Percentiles rank a stretch among this genome's conserved stretches.
phyloP scores from a whole-genome alignment of 37 sponge, comb jelly and placozoan species.

The Agelas oroides region DNA sequence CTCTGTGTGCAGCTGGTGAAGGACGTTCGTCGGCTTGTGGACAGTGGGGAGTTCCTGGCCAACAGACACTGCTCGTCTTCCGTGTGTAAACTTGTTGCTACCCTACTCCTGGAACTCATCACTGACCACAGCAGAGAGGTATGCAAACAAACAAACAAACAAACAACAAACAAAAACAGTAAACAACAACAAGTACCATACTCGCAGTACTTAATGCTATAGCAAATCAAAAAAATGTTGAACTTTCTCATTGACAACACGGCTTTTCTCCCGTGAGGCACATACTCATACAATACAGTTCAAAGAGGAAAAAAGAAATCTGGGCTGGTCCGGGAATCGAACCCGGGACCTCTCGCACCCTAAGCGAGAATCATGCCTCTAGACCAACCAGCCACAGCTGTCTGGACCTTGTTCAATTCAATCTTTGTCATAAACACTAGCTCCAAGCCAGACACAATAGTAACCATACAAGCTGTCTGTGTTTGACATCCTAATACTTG shows the following conservation, averaged over 20 bases:
- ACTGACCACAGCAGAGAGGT: conserved; percentile 89
- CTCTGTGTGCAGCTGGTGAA: conserved; percentile 66
- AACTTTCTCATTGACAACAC: too few relatives aligned
- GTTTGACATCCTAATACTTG: too few relatives aligned
- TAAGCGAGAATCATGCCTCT: conserved; percentile 90
- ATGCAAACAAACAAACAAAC: too few relatives aligned
- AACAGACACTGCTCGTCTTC: conserved; percentile 67
- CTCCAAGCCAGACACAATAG: too few relatives aligned
- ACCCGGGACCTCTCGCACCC: conserved; percentile 93
- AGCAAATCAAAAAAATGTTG: too few relatives aligned
- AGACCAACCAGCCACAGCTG: conserved; percentile 74
- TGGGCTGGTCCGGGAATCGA: conserved; percentile 86
- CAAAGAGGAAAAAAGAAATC: not conserved
- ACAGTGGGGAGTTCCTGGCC: conserved; percentile 77
- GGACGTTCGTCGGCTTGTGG: conserved; percentile 74
- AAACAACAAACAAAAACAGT: too few relatives aligned
- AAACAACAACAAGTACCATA: too few relatives aligned
- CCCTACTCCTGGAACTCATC: conserved; percentile 78
- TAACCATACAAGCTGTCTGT: too few relatives aligned
- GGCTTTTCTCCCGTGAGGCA: too few relatives aligned
- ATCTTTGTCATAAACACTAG: too few relatives aligned
- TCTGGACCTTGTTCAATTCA: not conserved
- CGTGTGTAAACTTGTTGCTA: conserved; percentile 64
- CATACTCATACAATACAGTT: too few relatives aligned
- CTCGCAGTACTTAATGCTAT: too few relatives aligned